Evolutionary conservation across 2,797 vertebrate genomes (phyloP).

Genomic region (Hephaestus fuliginosus): DNA sequence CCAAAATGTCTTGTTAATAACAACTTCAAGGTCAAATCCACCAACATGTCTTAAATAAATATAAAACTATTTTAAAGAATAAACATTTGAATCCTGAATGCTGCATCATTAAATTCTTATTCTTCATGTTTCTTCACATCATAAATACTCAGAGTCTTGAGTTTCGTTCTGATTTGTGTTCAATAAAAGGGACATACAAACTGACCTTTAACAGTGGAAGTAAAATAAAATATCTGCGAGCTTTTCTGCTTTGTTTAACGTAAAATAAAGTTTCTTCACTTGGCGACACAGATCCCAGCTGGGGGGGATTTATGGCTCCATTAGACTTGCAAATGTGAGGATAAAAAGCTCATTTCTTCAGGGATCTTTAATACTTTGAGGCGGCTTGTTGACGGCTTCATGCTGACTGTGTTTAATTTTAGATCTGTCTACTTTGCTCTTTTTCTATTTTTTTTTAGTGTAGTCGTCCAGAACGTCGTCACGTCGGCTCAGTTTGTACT

Average conservation of each 20-base stretch:
- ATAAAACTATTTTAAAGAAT: no score
- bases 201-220: background rate
- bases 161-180: background rate
- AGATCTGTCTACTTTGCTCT: slow-evolving; percentile 48
- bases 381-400: slow-evolving; percentile 45
- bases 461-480: background rate
- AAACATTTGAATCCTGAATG: no score
- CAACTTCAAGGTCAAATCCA: no score
- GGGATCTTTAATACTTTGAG: slow-evolving; percentile 12
- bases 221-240: background rate
- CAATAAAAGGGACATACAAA: no score
- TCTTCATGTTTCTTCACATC: no score
- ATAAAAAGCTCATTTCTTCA: slow-evolving; percentile 35
- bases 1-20: no score
- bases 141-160: background rate
- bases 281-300: slow-evolving; percentile 26
- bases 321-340: slow-evolving; percentile 56
- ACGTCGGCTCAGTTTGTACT: background rate
- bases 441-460: slow-evolving; percentile 35
- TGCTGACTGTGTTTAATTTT: slow-evolving; percentile 62
- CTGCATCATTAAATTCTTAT: no score
- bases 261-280: slow-evolving; percentile 22
- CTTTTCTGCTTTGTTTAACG: background rate
- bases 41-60: no score
- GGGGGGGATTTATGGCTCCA: slow-evolving; percentile 22